Conservation (phyloP, 2,888 invertebrate genomes). For the Thalpophila matura region DNA sequence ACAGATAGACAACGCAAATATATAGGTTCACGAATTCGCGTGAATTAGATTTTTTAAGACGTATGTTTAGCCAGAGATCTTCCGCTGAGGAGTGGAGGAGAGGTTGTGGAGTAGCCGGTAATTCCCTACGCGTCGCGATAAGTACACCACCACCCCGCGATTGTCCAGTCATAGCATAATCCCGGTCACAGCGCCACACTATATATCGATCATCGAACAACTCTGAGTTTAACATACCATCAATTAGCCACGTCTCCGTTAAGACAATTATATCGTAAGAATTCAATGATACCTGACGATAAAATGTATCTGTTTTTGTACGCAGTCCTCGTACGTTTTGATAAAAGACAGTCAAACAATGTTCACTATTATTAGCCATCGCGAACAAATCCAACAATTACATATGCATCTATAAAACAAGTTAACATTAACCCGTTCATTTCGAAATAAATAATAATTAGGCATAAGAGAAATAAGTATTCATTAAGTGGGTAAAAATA, state of each 20-base stretch:
- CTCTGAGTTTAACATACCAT: constrained; percentile 20
- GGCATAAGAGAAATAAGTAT: no score
- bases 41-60: background rate
- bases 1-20: no score
- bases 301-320: constrained; percentile 18
- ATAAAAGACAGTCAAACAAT: no score
- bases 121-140: constrained; percentile 21
- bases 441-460: no score
- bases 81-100: constrained; percentile 21
- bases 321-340: constrained; percentile 25
- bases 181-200: constrained; percentile 33
- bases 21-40: background rate
- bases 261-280: constrained; percentile 24
- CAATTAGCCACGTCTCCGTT: constrained; percentile 30
- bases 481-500: background rate
- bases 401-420: no score
- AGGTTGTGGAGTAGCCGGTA: constrained; percentile 2
- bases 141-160: constrained; percentile 27
- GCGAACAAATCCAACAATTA: no score
- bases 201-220: constrained; percentile 27
- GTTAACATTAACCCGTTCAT: no score
- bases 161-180: constrained; percentile 12
- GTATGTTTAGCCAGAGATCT: constrained; percentile 22
- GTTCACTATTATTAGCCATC: background rate
- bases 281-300: constrained; percentile 4